phyloP scores from a whole-genome alignment of 2,113 vertebrate species.

The Paratilapia polleni region DNA sequence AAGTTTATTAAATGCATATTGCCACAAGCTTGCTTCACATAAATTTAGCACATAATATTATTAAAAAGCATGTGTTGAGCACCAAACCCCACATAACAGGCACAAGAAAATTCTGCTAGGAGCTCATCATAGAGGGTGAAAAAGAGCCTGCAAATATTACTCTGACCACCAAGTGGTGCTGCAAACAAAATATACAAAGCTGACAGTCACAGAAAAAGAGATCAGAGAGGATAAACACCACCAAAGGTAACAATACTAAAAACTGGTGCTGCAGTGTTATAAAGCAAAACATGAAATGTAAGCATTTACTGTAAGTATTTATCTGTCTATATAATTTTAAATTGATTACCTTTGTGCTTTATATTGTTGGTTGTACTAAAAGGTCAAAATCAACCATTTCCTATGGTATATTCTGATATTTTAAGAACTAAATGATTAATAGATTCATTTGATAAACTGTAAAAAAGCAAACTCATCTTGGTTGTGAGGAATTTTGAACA shows the following conservation, averaged over 20 bases:
- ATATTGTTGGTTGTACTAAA: background rate
- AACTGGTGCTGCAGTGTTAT: background rate
- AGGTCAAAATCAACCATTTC: background rate
- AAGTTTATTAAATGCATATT: background rate
- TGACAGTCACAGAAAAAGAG: background rate
- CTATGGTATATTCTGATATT: background rate
- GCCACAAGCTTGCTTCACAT: background rate
- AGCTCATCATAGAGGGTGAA: background rate
- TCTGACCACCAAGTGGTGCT: background rate
- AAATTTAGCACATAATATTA: background rate
- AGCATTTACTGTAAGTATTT: background rate
- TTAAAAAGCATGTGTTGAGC: background rate
- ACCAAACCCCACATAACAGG: background rate
- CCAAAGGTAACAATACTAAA: background rate
- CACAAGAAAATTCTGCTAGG: background rate
- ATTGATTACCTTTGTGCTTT: background rate
- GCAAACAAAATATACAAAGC: background rate
- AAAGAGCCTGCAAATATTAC: background rate
- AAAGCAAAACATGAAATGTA: background rate
- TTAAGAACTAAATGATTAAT: background rate
- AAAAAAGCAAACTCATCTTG: too few relatives aligned
- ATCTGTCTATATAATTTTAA: background rate
- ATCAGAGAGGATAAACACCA: background rate
- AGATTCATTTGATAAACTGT: background rate
- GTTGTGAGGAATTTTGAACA: too few relatives aligned